Conservation (phyloP, 2,113 vertebrate genomes). For the Protobothrops flavoviridis region DNA sequence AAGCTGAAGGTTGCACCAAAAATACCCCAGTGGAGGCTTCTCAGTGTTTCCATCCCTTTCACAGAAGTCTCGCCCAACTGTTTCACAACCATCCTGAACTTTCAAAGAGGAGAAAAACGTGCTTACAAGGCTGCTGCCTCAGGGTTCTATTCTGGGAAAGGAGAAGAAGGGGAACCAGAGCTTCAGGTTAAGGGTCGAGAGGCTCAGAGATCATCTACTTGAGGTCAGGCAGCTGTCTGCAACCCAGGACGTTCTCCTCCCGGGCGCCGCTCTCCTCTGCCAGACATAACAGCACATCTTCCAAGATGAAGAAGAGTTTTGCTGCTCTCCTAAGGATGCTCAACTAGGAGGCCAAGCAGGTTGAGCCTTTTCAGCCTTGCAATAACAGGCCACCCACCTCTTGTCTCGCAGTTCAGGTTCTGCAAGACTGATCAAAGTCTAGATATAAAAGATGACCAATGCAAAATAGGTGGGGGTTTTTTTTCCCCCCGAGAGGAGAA, state of each 20-base stretch:
- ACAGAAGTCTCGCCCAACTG: conserved; percentile 30
- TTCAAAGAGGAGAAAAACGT: conserved; percentile 43
- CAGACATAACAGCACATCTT: not conserved
- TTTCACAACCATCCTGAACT: not conserved
- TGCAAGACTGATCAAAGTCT: not conserved
- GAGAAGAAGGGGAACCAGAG: conserved; percentile 24
- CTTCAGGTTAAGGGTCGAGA: not conserved
- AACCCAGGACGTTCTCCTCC: not conserved
- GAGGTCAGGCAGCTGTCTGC: not conserved
- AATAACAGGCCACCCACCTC: not conserved
- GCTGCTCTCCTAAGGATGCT: not conserved
- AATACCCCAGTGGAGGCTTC: not conserved
- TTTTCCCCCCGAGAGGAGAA: not conserved
- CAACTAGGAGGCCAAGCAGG: not conserved
- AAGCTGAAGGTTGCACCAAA: not conserved
- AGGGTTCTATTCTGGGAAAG: not conserved
- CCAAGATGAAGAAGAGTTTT: not conserved
- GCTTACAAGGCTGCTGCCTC: conserved; percentile 17
- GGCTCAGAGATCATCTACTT: not conserved
- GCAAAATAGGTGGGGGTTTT: not conserved
- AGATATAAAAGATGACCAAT: not conserved
- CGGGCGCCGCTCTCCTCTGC: not conserved
- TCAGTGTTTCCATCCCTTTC: not conserved
- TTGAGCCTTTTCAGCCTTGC: not conserved
- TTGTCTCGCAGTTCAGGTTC: not conserved